phyloP scores from a whole-genome alignment of 2,888 invertebrate genomes.

The Auanema freiburgensis region DNA sequence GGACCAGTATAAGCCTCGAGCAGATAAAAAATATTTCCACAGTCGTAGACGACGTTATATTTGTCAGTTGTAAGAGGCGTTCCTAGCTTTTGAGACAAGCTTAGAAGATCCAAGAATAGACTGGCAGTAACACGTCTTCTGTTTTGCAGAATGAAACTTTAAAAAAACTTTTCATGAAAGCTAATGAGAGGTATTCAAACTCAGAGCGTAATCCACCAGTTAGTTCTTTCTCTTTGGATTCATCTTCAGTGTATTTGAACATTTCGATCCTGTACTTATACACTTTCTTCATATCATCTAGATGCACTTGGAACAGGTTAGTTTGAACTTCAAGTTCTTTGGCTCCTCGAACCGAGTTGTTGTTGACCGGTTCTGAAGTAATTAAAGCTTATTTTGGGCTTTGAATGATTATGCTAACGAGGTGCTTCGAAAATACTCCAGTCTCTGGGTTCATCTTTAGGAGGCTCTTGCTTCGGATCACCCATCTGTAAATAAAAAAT shows the following conservation, averaged over 20 bases:
- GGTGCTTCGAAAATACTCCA: no score
- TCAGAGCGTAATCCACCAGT: conserved; percentile 11
- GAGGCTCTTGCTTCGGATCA: no score
- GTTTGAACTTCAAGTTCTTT: background rate
- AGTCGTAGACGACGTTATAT: conserved; percentile 10
- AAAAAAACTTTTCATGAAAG: background rate
- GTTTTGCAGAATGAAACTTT: conserved; percentile 6
- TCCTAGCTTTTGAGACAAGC: background rate
- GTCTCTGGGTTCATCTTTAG: no score
- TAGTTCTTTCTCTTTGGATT: conserved; percentile 10
- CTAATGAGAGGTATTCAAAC: background rate
- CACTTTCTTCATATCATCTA: conserved; percentile 1
- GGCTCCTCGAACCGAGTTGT: background rate
- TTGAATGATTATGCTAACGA: no score
- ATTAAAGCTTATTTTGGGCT: no score
- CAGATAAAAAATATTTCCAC: conserved; percentile 7
- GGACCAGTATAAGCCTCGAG: no score
- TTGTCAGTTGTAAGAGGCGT: conserved; percentile 2
- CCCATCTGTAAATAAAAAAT: no score
- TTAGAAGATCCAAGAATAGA: conserved; percentile 6
- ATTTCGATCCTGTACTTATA: conserved; percentile 18
- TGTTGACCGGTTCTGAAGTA: background rate
- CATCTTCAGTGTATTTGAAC: background rate
- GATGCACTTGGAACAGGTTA: conserved; percentile 8
- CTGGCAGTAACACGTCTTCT: conserved; percentile 1